A percentile compares a stretch with the other conserved stretches of the same genome.
These are phyloP conservation scores for Glossophaga mutica DNA, from an alignment of 2,797 vertebrate species.

Conservation along the genomic window DNA sequence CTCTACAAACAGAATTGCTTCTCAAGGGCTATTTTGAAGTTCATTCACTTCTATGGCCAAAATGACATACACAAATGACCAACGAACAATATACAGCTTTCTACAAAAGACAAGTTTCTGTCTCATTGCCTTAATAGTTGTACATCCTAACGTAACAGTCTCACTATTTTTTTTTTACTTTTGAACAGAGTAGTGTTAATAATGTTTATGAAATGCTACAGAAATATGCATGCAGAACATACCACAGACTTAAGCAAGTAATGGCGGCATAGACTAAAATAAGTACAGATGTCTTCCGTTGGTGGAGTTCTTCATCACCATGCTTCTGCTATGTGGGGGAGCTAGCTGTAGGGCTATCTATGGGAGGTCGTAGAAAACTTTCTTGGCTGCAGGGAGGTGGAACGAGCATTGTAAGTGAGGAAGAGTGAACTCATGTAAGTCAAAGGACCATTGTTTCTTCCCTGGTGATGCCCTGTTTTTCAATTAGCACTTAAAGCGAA, in stretches of 20 bases:
- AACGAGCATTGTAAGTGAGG: not conserved
- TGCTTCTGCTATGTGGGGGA: not conserved
- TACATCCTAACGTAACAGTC: not conserved
- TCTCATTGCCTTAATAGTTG: constrained; percentile 12
- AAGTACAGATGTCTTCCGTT: constrained; percentile 6
- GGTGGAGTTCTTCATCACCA: not conserved
- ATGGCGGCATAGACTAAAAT: not conserved
- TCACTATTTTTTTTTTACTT: constrained; percentile 24
- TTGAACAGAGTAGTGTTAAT: not conserved
- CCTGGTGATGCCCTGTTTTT: not conserved
- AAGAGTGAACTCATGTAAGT: constrained; percentile 20
- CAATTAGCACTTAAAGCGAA: constrained; percentile 10
- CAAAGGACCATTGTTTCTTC: not conserved
- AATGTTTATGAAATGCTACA: constrained; percentile 27
- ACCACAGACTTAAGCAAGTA: not conserved
- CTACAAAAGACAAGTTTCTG: not conserved
- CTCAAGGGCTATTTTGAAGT: not conserved
- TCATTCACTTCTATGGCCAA: constrained; percentile 24
- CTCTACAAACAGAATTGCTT: constrained; percentile 24
- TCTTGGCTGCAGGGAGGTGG: not conserved
- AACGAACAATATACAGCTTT: not conserved
- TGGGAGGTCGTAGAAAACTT: not conserved
- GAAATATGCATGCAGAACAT: not conserved
- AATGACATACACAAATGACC: not conserved
- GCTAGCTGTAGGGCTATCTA: not conserved